Evolutionary conservation across 2,113 vertebrate genomes (phyloP), one percentile per base, ranked within the genome.

Genomic region (Motacilla tschutschensis): DNA sequence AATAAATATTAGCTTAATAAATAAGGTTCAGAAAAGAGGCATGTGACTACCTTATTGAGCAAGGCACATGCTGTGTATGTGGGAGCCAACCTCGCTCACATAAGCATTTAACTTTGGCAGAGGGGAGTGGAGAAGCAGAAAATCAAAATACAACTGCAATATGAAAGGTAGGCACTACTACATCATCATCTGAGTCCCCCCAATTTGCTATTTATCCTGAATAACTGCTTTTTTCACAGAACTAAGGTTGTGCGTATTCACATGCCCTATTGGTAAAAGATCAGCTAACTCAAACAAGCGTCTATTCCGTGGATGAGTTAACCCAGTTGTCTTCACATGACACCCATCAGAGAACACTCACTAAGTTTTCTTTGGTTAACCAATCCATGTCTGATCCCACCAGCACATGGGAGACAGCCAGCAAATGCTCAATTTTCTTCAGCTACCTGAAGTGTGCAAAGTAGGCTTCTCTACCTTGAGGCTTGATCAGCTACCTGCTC

Each of bases 1-100:
- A 63, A 76, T 36, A 57, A 54, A 12, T 31, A 51, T 20, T n/a
- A 69, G 33, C 22, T 57, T 55, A 74, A 69, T 66, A 80, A 78
- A 63, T 9, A 21, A 59, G 7, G 16, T 60, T 69, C 28, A 70
- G 33, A 62, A 77, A 18, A 67, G 8, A 69, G 9, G 9, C 6
- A 70, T 17, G 2, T 17, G 70, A 69, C 25, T 51, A 67, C 26
- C 22, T 69, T 18, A 50, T 0, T 28, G 40, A 65, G 8, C 14
- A 83, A 78, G 26, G 40, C 31, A 83, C 0, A 0, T 21, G 31
- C 18, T 50, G 7, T 6, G 4, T 17, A 41, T 22, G 35, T 14
- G 24, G 3, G 19, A 82, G 38, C 21, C 41, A 88, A 14, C 12
- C 25, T 63, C 47, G 50, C 31, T 35, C 47, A 51, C 4, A 19